Conservation (phyloP, 1,140 invertebrate genomes). For the Zaprionus ghesquierei region DNA sequence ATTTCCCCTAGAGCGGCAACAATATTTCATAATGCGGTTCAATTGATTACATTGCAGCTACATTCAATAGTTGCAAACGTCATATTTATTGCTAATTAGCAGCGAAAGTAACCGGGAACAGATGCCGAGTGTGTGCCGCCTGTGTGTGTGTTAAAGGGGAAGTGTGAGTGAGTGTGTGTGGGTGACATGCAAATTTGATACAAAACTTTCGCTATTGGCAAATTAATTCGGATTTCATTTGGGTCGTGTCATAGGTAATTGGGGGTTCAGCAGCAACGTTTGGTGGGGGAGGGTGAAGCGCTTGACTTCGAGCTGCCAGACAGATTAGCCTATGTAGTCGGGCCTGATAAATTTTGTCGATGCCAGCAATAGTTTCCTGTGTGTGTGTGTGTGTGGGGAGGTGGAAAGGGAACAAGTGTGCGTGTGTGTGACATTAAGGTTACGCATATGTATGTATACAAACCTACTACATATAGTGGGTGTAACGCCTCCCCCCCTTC, state of each 20-base stretch:
- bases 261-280: no score
- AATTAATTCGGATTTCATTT: slow-evolving; percentile 74
- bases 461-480: neutral
- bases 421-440: slow-evolving; percentile 31
- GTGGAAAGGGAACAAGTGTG: no score
- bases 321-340: slow-evolving; percentile 53
- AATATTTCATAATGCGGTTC: slow-evolving; percentile 48
- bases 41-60: slow-evolving; percentile 55
- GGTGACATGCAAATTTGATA: slow-evolving; percentile 68
- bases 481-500: neutral
- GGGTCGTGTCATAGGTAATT: slow-evolving; percentile 33
- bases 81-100: slow-evolving; percentile 74
- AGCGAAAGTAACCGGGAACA: slow-evolving; percentile 24
- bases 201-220: slow-evolving; percentile 61
- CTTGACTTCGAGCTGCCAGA: slow-evolving; percentile 57
- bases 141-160: neutral
- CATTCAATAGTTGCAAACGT: slow-evolving; percentile 45
- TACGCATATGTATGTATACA: slow-evolving; percentile 41
- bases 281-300: no score
- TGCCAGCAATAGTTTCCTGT: slow-evolving; percentile 29
- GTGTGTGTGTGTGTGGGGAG: slow-evolving; percentile 8
- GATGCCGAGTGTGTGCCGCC: neutral
- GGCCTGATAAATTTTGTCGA: slow-evolving; percentile 56
- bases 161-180: slow-evolving; percentile 1
- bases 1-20: slow-evolving; percentile 16